Evolutionary conservation across 2,797 vertebrate genomes (phyloP).

Genomic region (Sebastes variabilis): DNA sequence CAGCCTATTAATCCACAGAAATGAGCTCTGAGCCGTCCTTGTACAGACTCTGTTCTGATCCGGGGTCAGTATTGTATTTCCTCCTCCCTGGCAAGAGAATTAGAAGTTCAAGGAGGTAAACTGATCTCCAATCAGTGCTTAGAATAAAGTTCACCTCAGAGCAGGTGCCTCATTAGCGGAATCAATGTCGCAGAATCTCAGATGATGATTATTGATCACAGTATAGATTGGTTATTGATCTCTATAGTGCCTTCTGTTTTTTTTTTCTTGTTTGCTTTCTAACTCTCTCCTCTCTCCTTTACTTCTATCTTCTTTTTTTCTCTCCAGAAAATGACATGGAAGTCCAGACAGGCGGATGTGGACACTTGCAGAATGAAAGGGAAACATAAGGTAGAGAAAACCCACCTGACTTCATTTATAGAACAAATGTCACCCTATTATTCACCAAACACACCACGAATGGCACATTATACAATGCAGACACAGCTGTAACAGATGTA

Average conservation of each 20-base stretch:
- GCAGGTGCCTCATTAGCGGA: constrained; percentile 53
- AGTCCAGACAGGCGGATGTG: constrained; percentile 96
- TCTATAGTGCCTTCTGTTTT: neutral
- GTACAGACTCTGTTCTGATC: constrained; percentile 49
- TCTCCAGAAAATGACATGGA: constrained; percentile 97
- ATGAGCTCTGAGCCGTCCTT: constrained; percentile 55
- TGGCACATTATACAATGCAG: constrained; percentile 24
- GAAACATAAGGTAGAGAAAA: constrained; percentile 93
- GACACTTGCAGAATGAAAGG: constrained; percentile 99
- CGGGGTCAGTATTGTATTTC: constrained; percentile 57
- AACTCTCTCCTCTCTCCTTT: neutral
- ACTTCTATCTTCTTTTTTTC: neutral
- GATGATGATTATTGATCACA: constrained; percentile 71
- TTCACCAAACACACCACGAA: neutral
- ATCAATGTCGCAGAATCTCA: constrained; percentile 56
- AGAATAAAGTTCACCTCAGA: constrained; percentile 61
- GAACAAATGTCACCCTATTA: constrained; percentile 35
- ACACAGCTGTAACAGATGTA: constrained; percentile 22
- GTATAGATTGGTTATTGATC: constrained; percentile 63
- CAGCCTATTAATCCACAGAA: constrained; percentile 48
- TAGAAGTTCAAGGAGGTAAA: constrained; percentile 62
- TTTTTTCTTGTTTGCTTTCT: constrained; percentile 2
- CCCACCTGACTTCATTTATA: constrained; percentile 19
- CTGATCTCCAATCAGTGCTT: constrained; percentile 52
- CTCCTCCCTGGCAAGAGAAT: constrained; percentile 38